Evolutionary conservation across 2,113 vertebrate species (phyloP), one percentile per base, ranked within the genome.

Genomic region (Pedionomus torquatus): DNA sequence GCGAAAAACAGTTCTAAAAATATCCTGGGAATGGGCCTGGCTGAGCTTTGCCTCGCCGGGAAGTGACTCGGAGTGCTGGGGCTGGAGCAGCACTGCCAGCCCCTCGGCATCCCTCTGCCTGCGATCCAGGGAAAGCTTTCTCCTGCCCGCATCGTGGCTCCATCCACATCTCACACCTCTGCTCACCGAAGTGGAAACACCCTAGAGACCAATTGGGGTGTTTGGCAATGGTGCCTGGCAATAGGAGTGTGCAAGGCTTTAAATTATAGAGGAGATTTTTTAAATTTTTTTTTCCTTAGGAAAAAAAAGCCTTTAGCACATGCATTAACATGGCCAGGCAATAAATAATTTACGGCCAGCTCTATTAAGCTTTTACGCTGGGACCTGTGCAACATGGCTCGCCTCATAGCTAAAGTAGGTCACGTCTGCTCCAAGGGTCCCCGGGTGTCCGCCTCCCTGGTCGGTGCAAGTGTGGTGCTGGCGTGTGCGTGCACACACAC

Each of bases 231-330:
- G n/a, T n/a, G 8, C 81, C 12, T 3, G 18, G 31, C 3, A 13
- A 41, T 33, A 71, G 64, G 18, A 84, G 51, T 0, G 11, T 83
- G 82, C 7, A 7, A 87, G 65, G 72, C 63, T 97, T 90, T 98
- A 88, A 98, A 97, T 97, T 97, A 98, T 97, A 86, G 51, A 98
- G 76, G 70, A 97, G 93, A 43, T 13, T 19, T 79, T 79, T 14
- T 46, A 17, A 20, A 9, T n/a, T 57, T 58, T 58, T 23, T 20
- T 52, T 30, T 7, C 28, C 52, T 30, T 30, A 4, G 5, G 15
- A 61, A 79, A 71, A 68, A 46, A 19, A 89, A 95, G 65, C 93
- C 94, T 96, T 96, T 87, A 93, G 81, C 64, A 72, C 89, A 88
- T 21, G 94, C 97, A 95, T 97, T 95, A 95, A 91, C 95, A 90